Evolutionary conservation across 2,888 invertebrate genomes (phyloP).

Genomic region (Coremacera marginata): DNA sequence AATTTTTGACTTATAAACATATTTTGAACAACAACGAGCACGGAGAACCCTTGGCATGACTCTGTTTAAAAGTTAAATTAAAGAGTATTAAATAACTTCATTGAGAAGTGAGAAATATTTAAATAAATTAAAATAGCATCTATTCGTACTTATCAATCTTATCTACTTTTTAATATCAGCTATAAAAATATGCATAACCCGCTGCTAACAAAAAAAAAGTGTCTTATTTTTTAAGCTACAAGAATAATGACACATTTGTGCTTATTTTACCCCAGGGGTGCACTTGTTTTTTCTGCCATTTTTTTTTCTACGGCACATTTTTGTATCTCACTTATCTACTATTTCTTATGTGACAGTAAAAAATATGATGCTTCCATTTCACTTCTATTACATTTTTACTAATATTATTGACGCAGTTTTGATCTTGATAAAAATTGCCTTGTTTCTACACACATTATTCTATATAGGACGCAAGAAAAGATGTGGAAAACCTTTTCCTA

Average conservation of each 20-base stretch:
- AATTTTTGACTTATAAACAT: not conserved
- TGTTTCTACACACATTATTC: not conserved
- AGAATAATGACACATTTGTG: not conserved
- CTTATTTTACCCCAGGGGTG: not conserved
- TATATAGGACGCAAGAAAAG: not conserved
- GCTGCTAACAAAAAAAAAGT: not conserved
- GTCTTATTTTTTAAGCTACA: not conserved
- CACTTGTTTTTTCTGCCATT: not conserved
- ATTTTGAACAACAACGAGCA: not conserved
- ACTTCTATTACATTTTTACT: not conserved
- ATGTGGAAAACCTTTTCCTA: not conserved
- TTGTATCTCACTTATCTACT: too few relatives aligned
- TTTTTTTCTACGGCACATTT: too few relatives aligned
- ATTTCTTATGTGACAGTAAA: not conserved
- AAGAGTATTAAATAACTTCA: not conserved
- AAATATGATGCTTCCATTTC: not conserved
- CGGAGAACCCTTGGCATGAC: not conserved
- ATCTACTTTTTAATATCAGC: slow-evolving; percentile 2
- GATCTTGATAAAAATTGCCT: slow-evolving; percentile 19
- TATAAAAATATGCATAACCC: not conserved
- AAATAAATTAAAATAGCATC: not conserved
- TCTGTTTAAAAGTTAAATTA: not conserved
- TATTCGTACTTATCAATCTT: not conserved
- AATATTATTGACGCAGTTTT: slow-evolving; percentile 4
- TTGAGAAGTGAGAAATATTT: not conserved